These are phyloP conservation scores for Hozukius guyotensis DNA, from an alignment of 2,797 vertebrate genomes.

Conservation along the genomic window DNA sequence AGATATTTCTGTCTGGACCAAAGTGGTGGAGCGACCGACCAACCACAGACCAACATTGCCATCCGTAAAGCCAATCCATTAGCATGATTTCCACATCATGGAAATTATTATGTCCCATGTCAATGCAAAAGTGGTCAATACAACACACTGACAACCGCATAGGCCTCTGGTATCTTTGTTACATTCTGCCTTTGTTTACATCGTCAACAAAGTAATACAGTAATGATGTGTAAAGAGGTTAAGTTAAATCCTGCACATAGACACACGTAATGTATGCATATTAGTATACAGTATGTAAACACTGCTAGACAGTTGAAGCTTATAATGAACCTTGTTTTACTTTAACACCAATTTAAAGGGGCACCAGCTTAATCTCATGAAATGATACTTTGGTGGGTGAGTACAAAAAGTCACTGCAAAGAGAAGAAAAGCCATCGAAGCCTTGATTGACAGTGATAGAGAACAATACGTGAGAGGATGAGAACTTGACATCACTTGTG, in stretches of 20 bases:
- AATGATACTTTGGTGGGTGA: background rate
- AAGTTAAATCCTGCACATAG: background rate
- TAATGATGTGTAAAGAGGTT: background rate
- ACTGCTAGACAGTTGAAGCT: background rate
- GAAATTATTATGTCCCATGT: background rate
- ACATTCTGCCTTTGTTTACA: background rate
- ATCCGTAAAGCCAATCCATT: background rate
- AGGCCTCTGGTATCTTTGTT: background rate
- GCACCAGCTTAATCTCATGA: background rate
- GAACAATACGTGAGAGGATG: background rate
- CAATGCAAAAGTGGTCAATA: background rate
- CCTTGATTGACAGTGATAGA: constrained; percentile 16
- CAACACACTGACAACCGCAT: background rate
- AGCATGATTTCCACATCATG: background rate
- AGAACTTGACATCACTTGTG: constrained; percentile 8
- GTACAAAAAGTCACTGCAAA: background rate
- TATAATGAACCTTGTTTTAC: background rate
- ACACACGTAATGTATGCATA: background rate
- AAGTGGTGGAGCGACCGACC: no score
- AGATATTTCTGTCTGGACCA: no score
- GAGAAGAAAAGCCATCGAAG: background rate
- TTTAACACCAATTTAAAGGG: background rate
- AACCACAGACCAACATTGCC: background rate
- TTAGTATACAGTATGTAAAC: background rate
- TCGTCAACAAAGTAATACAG: background rate